phyloP scores from a whole-genome alignment of 2,113 vertebrate genomes.

The Hassar affinis region DNA sequence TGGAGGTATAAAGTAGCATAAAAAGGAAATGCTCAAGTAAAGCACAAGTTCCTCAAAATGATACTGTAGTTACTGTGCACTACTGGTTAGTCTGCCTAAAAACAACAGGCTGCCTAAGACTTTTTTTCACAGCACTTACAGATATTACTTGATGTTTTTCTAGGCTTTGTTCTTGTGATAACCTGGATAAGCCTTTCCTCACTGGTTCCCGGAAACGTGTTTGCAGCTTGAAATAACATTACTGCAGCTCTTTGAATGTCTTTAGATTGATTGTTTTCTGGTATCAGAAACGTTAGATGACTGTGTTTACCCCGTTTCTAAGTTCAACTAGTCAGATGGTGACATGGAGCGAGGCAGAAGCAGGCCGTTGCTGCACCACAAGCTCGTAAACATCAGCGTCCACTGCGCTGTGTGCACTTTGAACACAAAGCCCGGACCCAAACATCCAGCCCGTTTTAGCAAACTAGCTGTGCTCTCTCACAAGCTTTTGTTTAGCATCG shows the following conservation, averaged over 20 bases:
- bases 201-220: slow-evolving; percentile 19
- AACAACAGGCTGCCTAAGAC: too few species aligned
- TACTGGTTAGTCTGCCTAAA: too few species aligned
- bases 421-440: slow-evolving; percentile 45
- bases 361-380: slow-evolving; percentile 45
- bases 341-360: slow-evolving; percentile 43
- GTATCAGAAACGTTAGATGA: slow-evolving; percentile 44
- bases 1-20: too few species aligned
- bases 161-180: slow-evolving; percentile 20
- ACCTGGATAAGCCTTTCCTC: slow-evolving; percentile 11
- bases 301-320: slow-evolving; percentile 52
- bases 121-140: too few species aligned
- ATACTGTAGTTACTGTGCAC: too few species aligned
- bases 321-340: slow-evolving; percentile 33
- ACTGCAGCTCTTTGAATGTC: slow-evolving; percentile 32
- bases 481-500: slow-evolving; percentile 46
- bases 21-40: too few species aligned
- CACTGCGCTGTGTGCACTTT: slow-evolving; percentile 35
- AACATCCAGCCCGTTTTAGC: slow-evolving; percentile 50
- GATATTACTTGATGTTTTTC: not conserved
- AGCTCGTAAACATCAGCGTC: slow-evolving; percentile 47
- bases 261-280: slow-evolving; percentile 45
- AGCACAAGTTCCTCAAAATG: too few species aligned
- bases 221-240: slow-evolving; percentile 26
- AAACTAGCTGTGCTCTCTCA: slow-evolving; percentile 37